These are phyloP conservation scores for Dasysyrphus albostriatus DNA, from an alignment of 2,888 invertebrate species.

Conservation along the genomic window DNA sequence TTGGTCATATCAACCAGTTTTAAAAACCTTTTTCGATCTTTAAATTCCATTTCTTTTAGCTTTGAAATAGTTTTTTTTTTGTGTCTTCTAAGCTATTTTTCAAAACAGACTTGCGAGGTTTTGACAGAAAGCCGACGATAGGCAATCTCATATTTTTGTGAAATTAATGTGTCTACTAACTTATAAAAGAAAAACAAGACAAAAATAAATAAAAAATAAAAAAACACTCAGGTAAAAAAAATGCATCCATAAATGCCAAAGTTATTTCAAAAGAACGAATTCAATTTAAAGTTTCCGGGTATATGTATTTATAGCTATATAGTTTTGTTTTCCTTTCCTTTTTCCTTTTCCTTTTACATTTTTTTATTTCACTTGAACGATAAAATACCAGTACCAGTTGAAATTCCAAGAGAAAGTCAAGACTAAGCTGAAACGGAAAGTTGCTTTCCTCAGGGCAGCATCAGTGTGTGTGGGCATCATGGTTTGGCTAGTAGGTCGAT, in stretches of 20 bases:
- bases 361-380: slow-evolving; percentile 14
- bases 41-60: too few relatives aligned
- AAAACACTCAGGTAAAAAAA: slow-evolving; percentile 48
- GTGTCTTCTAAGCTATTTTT: too few relatives aligned
- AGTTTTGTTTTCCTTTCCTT: neutral
- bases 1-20: too few relatives aligned
- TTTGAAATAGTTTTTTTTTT: too few relatives aligned
- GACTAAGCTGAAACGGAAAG: slow-evolving; percentile 35
- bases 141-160: too few relatives aligned
- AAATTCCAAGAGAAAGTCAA: slow-evolving; percentile 17
- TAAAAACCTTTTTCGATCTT: too few relatives aligned
- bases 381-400: slow-evolving; percentile 13
- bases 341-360: slow-evolving; percentile 10
- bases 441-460: neutral
- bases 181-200: neutral
- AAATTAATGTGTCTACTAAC: neutral
- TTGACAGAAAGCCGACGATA: too few relatives aligned
- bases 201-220: slow-evolving; percentile 19
- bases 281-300: slow-evolving; percentile 61
- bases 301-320: too few relatives aligned
- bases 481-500: slow-evolving; percentile 4
- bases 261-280: slow-evolving; percentile 56
- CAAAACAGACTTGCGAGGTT: too few relatives aligned
- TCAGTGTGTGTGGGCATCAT: neutral
- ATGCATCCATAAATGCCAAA: slow-evolving; percentile 44